Base-by-base conservation (phyloP, 2,888 invertebrate species). In the Miltochrista miniata region DNA sequence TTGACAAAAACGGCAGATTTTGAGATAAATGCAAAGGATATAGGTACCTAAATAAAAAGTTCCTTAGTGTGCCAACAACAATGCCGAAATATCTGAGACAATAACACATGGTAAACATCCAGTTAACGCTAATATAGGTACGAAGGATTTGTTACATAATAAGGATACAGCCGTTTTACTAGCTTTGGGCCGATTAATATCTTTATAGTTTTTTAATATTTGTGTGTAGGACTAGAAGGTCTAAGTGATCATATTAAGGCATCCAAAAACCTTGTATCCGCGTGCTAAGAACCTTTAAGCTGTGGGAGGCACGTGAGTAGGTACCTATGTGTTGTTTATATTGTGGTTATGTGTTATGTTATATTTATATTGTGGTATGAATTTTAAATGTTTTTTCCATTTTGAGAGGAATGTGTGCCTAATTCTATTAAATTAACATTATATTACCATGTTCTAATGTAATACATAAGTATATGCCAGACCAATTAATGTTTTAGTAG, bases 141-240 rank as follows among this genome's bases (percentile, higher is more conserved):
- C n/a, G n/a, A n/a, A n/a, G n/a, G n/a, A n/a, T n/a, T n/a, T 44
- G 12, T n/a, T 31, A 29, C 30, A 12, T 51, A 53, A 51, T 48
- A 49, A 33, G 15, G 45, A n/a, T n/a, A 47, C 37, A 24, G 38
- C 14, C 45, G 51, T 68, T 63, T 64, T 69, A 58, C 53, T 64
- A 54, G 18, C 18, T 54, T 15, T 56, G 61, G 62, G 56, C 59
- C 63, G 63, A 64, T 59, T 72, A 59, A 69, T 70, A 68, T 68
- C 59, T 70, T 65, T 67, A 56, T 68, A 55, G 44, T 29, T 63
- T 71, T 72, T 72, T 64, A 70, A 65, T 62, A 66, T 62, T 53
- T 55, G 50, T 62, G 77, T 74, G 79, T 81, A 80, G 79, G 81
- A 61, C 70, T 76, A 61, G 75, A 74, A 75, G 77, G 75, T 76